Percentiles rank a stretch among this genome's conserved stretches.
Conservation (phyloP, 2,888 invertebrate species). For the Eupeodes luniger region DNA sequence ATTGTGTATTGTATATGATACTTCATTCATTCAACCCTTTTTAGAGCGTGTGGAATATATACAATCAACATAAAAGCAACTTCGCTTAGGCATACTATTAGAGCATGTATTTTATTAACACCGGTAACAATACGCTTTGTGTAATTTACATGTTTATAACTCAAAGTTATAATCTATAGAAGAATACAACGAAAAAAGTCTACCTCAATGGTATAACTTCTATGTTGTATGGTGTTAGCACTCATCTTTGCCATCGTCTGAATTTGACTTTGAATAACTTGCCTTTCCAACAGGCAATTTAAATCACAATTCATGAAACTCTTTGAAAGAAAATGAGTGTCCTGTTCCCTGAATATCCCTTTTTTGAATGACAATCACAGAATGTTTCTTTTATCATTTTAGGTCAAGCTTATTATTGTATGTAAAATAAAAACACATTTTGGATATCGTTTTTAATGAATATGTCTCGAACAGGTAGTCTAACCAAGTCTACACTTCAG, state of each 20-base stretch:
- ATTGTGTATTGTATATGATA: too few species aligned
- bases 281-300: neutral
- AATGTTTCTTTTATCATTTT: neutral
- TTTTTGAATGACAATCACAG: neutral
- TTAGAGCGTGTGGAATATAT: too few species aligned
- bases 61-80: too few species aligned
- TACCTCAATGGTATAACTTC: too few species aligned
- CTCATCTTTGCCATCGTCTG: neutral
- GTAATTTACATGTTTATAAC: too few species aligned
- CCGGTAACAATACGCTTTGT: too few species aligned
- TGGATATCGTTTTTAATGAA: neutral
- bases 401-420: neutral
- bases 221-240: too few species aligned
- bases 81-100: too few species aligned
- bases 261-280: neutral
- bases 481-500: neutral
- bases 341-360: neutral
- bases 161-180: too few species aligned
- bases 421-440: neutral
- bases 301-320: neutral
- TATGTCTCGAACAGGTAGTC: neutral
- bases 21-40: too few species aligned
- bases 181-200: too few species aligned
- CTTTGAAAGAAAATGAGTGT: conserved; percentile 12
- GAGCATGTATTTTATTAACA: too few species aligned